Percentiles rank a stretch among this genome's conserved stretches.
phyloP scores from a whole-genome alignment of 2,113 vertebrate species.

The Cryptotis parvus region DNA sequence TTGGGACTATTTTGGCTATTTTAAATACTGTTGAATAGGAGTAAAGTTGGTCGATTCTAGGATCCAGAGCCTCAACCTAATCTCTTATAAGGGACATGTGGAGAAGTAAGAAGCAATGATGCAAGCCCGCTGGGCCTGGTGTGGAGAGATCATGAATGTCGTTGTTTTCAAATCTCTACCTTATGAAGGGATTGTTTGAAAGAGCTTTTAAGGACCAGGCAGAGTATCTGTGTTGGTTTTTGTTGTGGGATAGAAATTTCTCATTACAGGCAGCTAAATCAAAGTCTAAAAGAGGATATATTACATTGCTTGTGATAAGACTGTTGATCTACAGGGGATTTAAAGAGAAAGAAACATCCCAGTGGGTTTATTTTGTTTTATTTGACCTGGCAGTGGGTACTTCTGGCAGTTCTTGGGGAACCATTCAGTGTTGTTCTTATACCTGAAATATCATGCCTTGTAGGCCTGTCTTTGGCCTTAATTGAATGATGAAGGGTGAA shows the following conservation, averaged over 20 bases:
- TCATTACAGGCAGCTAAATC: background rate
- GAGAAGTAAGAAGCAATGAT: background rate
- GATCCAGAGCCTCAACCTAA: background rate
- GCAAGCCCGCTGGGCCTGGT: background rate
- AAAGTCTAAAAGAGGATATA: background rate
- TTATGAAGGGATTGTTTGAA: background rate
- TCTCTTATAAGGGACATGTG: background rate
- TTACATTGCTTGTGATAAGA: background rate
- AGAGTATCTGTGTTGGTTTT: background rate
- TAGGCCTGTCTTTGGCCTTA: background rate
- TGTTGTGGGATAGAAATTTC: background rate
- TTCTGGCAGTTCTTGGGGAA: too few species aligned
- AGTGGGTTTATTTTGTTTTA: too few species aligned
- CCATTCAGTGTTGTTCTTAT: too few species aligned
- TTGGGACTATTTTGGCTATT: background rate
- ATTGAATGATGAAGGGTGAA: background rate
- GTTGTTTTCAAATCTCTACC: background rate
- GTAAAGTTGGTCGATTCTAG: background rate
- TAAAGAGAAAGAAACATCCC: background rate
- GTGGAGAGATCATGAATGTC: rapidly evolving
- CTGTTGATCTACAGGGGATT: background rate
- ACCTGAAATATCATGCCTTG: too few species aligned
- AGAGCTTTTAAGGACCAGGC: background rate
- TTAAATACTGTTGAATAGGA: background rate
- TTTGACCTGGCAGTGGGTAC: too few species aligned